Evolutionary conservation across 1,140 invertebrate genomes (phyloP), one percentile per base, ranked within the genome.

Genomic region (Tetramorium parvispinum): DNA sequence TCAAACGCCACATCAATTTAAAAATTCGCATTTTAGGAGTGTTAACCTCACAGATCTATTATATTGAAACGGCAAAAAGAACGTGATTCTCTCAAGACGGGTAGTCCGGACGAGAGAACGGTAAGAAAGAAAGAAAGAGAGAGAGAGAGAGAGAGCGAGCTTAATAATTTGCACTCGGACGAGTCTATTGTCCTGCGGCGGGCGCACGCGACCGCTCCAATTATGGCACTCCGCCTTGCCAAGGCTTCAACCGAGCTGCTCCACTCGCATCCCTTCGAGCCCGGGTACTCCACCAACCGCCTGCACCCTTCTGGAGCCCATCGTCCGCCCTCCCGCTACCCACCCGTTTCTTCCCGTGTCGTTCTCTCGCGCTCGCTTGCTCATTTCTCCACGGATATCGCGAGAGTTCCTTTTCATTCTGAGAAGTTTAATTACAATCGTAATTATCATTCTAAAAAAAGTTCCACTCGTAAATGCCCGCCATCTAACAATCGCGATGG

Each of bases 341-440:
- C 63, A 86, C 82, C 83, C 85, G 59, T 46, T 73, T 55, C 68
- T 76, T 78, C 53, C 86, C 78, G 70, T 51, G 43, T 57, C 82
- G 49, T 63, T 71, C 87, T 76, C 61, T 76, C 75, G 51, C 49
- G 51, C 40, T 88, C 57, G 68, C 88, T 86, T 90, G 89, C 89
- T 89, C 91, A 87, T 87, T 89, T 91, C 87, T 83, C 75, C 78
- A 86, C 82, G 87, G 68, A 82, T 81, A 87, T 73, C 61, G 21
- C 68, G 59, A 21, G 65, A 65, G n/a, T 37, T 53, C n/a, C 43
- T 90, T 93, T 93, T 94, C 91, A 93, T 68, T 68, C 83, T 88
- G 91, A 94, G 89, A 92, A 93, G 94, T 94, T 94, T 95, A 94
- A 95, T 95, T 95, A 94, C 92, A 94, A 94, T 95, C 91, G 92